These are phyloP conservation scores for Drosophila aff. DNA, from an alignment of 1,140 invertebrate species.

Conservation along the genomic window DNA sequence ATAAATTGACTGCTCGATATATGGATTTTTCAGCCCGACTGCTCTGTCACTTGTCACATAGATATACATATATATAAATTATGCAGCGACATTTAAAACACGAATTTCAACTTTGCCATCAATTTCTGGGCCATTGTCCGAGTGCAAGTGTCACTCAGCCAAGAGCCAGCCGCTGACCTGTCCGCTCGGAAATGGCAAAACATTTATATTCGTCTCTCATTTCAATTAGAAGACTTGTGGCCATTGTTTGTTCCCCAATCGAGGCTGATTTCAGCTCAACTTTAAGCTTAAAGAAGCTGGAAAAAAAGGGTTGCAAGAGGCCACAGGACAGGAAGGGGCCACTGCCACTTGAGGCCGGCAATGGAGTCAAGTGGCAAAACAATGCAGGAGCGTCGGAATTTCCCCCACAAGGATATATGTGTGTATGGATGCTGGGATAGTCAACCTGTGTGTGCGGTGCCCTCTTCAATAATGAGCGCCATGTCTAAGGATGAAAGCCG, in stretches of 20 bases:
- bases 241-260: constrained; percentile 35
- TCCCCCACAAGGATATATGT: constrained; percentile 30
- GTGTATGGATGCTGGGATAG: constrained; percentile 31
- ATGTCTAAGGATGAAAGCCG: constrained; percentile 69
- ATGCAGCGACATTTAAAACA: constrained; percentile 71
- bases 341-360: constrained; percentile 71
- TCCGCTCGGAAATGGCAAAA: constrained; percentile 66
- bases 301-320: constrained; percentile 39
- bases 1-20: constrained; percentile 61
- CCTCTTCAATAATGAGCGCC: constrained; percentile 77
- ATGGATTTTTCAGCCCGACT: constrained; percentile 42
- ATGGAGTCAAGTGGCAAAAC: constrained; percentile 80
- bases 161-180: constrained; percentile 28
- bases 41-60: constrained; percentile 13
- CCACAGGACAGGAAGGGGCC: constrained; percentile 33
- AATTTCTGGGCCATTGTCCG: constrained; percentile 59
- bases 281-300: constrained; percentile 24
- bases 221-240: constrained; percentile 32
- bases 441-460: constrained; percentile 34
- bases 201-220: constrained; percentile 63
- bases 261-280: constrained; percentile 9
- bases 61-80: constrained; percentile 25
- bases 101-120: constrained; percentile 63
- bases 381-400: constrained; percentile 76
- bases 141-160: constrained; percentile 48